Conservation (phyloP, 92 coral and sea anemone genomes). For the Siderastrea radians region DNA sequence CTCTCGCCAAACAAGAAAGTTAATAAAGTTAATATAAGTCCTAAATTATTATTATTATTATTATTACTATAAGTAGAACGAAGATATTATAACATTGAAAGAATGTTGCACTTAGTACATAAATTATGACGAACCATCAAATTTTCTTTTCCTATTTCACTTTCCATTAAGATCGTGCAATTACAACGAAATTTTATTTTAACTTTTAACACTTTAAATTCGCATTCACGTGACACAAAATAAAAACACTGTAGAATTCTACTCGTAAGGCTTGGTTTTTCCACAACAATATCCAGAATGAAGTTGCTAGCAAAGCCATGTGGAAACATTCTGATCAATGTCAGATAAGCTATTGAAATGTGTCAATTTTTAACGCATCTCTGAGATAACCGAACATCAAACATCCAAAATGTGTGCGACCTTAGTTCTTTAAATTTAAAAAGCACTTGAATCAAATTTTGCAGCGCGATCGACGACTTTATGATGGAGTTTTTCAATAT, state of each 20-base stretch:
- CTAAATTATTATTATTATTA: no score
- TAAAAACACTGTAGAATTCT: not conserved
- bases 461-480: no score
- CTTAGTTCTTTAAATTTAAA: not conserved
- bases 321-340: not conserved
- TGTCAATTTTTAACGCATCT: not conserved
- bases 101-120: no score
- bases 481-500: not conserved
- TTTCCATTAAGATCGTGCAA: constrained; percentile 6
- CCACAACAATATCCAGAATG: not conserved
- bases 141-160: not conserved
- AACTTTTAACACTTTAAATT: not conserved
- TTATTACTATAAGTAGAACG: no score
- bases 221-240: not conserved
- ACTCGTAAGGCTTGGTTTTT: not conserved
- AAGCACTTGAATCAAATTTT: not conserved
- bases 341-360: not conserved
- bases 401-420: not conserved
- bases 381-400: not conserved
- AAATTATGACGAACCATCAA: not conserved
- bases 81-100: no score
- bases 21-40: no score
- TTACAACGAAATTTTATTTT: not conserved
- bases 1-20: no score
- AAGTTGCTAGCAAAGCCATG: not conserved